These are phyloP conservation scores for Trachelus stipa DNA, from an alignment of 2,888 invertebrate genomes.

Conservation along the genomic window DNA sequence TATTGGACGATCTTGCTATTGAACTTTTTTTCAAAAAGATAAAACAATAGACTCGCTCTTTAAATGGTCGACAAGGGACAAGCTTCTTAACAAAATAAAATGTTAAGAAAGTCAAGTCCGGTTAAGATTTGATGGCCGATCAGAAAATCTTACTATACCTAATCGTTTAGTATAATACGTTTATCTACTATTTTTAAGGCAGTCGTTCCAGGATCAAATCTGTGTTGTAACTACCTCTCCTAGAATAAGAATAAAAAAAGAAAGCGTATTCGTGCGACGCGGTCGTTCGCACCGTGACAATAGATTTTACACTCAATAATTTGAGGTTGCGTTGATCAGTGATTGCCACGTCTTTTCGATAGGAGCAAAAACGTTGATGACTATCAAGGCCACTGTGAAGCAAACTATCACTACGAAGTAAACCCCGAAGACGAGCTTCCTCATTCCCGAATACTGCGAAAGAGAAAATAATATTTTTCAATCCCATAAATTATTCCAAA, in stretches of 20 bases:
- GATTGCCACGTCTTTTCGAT: constrained; percentile 74
- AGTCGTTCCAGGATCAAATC: constrained; percentile 23
- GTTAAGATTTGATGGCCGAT: no score
- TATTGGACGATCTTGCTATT: constrained; percentile 18
- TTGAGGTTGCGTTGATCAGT: constrained; percentile 44
- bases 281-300: constrained; percentile 5
- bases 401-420: constrained; percentile 79
- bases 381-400: constrained; percentile 79
- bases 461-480: background rate
- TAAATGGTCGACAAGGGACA: constrained; percentile 28
- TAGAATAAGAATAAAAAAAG: background rate
- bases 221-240: constrained; percentile 16
- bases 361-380: constrained; percentile 81
- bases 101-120: no score
- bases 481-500: no score
- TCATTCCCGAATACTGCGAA: constrained; percentile 80
- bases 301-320: constrained; percentile 31
- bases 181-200: constrained; percentile 11
- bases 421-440: constrained; percentile 82
- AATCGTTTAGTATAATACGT: no score
- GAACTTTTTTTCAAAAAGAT: background rate
- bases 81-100: no score
- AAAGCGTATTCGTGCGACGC: constrained; percentile 11
- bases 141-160: no score
- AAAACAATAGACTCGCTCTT: constrained; percentile 14